Conservation (phyloP, 2,113 vertebrate genomes). For the Archilochus colubris region DNA sequence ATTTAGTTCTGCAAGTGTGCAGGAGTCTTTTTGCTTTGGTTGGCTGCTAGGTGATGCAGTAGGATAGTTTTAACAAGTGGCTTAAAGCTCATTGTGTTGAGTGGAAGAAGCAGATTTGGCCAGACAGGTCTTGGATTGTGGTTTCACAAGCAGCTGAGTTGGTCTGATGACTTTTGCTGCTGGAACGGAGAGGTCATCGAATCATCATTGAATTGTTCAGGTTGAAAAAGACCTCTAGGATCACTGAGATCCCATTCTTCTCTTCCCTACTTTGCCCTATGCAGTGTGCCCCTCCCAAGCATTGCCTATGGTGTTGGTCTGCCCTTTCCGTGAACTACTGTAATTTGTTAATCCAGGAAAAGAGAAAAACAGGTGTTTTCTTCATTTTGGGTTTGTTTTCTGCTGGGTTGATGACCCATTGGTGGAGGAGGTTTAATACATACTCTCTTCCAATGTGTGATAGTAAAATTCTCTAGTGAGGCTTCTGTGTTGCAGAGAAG, state of each 20-base stretch:
- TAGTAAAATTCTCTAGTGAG: background rate
- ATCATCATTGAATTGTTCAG: no score
- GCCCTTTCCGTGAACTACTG: background rate
- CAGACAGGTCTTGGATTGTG: background rate
- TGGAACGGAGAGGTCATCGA: background rate
- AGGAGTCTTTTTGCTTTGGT: background rate
- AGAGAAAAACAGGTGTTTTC: background rate
- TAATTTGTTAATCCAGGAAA: background rate
- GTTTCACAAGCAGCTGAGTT: background rate
- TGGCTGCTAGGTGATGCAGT: background rate
- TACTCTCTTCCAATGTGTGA: accelerated
- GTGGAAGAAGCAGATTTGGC: background rate
- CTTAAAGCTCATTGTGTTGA: background rate
- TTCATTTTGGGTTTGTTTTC: background rate
- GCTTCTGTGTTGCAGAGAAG: background rate
- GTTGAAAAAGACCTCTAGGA: no score
- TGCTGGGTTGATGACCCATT: background rate
- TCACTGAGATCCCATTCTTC: background rate
- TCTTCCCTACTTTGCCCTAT: background rate
- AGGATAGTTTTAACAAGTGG: background rate
- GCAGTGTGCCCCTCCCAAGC: no score
- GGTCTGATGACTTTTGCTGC: background rate
- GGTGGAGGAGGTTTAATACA: background rate
- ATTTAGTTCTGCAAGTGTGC: background rate
- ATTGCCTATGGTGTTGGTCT: background rate